phyloP scores from a whole-genome alignment of 2,797 vertebrate genomes.

The Gallirallus australis region DNA sequence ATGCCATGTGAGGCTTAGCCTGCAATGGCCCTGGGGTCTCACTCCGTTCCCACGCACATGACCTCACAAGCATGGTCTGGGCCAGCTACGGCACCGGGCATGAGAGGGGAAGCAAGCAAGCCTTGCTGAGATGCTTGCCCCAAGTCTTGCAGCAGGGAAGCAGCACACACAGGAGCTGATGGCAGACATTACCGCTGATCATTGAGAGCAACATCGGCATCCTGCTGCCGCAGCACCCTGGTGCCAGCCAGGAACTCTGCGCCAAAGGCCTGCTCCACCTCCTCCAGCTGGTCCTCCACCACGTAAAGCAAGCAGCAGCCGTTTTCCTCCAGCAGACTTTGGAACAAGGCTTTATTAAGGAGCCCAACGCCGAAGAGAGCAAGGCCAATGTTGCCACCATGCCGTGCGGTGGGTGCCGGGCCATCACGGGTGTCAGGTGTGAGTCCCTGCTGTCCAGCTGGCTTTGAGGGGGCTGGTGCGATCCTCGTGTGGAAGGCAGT shows the following conservation, averaged over 20 bases:
- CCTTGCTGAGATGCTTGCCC: no score
- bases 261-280: constrained; percentile 33
- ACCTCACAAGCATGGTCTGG: not conserved
- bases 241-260: not conserved
- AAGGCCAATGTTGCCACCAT: not conserved
- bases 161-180: accelerated
- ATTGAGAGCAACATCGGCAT: constrained; percentile 22
- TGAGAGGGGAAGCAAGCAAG: no score
- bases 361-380: constrained; percentile 9
- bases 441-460: not conserved
- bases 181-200: constrained; percentile 48
- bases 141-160: not conserved
- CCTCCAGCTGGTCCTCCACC: constrained; percentile 53
- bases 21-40: not conserved
- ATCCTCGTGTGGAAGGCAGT: not conserved
- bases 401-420: accelerated
- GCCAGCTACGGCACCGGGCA: accelerated
- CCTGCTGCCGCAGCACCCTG: constrained; percentile 46
- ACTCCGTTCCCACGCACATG: accelerated
- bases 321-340: constrained; percentile 31
- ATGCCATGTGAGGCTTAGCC: accelerated
- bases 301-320: constrained; percentile 59
- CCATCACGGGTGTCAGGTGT: not conserved
- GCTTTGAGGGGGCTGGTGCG: not conserved
- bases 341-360: constrained; percentile 18